Conservation (phyloP, 2,888 invertebrate species). For the Urechis unicinctus region DNA sequence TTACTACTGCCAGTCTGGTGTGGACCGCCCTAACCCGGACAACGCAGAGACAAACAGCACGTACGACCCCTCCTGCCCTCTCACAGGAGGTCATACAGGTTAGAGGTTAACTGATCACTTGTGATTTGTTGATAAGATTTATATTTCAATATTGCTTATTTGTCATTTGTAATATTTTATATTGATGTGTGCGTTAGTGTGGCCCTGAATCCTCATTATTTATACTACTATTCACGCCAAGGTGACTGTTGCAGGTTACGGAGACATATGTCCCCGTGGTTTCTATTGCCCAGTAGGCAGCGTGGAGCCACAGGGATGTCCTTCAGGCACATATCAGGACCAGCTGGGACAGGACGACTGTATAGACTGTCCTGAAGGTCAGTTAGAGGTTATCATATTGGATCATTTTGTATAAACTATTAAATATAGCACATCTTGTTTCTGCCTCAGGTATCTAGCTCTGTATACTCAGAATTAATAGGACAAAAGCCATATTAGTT, state of each 20-base stretch:
- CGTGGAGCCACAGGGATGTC: constrained; percentile 31
- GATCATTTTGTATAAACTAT: neutral
- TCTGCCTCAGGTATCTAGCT: too few species aligned
- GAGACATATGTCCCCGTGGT: constrained; percentile 41
- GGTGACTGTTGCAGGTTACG: constrained; percentile 32
- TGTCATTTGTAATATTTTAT: neutral
- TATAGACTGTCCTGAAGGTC: constrained; percentile 35
- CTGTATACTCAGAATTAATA: too few species aligned
- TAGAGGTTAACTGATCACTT: too few species aligned
- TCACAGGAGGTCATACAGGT: constrained; percentile 45
- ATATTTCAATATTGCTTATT: neutral
- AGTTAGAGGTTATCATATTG: neutral
- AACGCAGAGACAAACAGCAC: constrained; percentile 33
- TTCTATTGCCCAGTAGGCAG: constrained; percentile 40
- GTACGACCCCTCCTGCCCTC: constrained; percentile 35
- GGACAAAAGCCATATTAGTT: too few species aligned
- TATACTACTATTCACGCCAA: neutral
- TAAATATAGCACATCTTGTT: too few species aligned
- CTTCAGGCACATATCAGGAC: constrained; percentile 36
- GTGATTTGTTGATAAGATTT: neutral
- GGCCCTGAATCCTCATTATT: neutral
- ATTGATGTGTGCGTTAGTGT: constrained; percentile 1
- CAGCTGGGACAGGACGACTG: constrained; percentile 29
- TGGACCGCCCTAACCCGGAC: constrained; percentile 41
- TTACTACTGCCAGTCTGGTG: constrained; percentile 43